Percentiles rank a stretch among this genome's conserved stretches.
phyloP scores from a whole-genome alignment of 1,140 invertebrate genomes.

The Hycleus cichorii region DNA sequence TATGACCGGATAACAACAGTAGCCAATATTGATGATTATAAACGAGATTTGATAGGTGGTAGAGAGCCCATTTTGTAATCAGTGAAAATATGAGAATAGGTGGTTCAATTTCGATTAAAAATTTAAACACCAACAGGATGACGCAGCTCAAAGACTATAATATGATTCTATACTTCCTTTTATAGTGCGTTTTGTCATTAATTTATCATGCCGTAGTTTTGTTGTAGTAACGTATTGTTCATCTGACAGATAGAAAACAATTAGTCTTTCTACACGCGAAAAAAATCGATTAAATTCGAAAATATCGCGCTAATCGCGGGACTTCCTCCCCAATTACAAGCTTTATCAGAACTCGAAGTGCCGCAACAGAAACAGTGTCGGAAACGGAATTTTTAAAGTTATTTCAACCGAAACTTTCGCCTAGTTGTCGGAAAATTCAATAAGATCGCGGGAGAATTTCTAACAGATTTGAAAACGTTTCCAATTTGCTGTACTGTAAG shows the following conservation, averaged over 20 bases:
- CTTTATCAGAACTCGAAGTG: too few relatives aligned
- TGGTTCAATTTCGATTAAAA: constrained; percentile 25
- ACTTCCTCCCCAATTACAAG: too few relatives aligned
- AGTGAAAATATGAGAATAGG: constrained; percentile 5
- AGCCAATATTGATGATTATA: constrained; percentile 15
- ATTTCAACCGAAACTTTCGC: too few relatives aligned
- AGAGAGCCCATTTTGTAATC: background rate
- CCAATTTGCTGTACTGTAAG: too few relatives aligned
- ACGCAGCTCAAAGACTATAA: constrained; percentile 22
- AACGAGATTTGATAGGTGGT: constrained; percentile 19
- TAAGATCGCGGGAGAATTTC: too few relatives aligned
- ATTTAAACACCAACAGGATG: constrained; percentile 22
- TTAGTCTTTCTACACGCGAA: constrained; percentile 19
- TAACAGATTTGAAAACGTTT: too few relatives aligned
- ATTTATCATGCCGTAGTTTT: constrained; percentile 26
- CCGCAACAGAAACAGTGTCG: too few relatives aligned
- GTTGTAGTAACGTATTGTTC: constrained; percentile 26
- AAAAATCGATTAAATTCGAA: too few relatives aligned
- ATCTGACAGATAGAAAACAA: constrained; percentile 31
- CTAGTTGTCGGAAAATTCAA: too few relatives aligned
- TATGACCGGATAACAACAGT: constrained; percentile 22
- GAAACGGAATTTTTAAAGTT: too few relatives aligned
- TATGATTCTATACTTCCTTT: constrained; percentile 17
- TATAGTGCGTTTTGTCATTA: constrained; percentile 27
- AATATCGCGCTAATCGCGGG: too few relatives aligned